Base-by-base conservation (phyloP, 2,113 vertebrate genomes). In the Rhinogobius similis region DNA sequence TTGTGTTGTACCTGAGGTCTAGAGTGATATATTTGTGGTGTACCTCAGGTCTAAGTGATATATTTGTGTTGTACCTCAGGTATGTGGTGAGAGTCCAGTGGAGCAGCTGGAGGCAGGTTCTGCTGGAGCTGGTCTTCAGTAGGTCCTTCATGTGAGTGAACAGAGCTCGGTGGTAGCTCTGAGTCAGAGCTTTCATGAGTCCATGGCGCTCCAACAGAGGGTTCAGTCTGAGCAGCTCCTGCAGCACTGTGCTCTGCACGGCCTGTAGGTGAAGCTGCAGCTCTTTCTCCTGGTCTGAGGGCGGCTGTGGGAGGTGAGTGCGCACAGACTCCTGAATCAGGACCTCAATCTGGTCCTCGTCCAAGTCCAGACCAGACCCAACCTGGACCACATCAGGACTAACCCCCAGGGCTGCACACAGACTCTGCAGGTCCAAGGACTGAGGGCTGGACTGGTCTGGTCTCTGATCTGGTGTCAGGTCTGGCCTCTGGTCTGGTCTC, bases 51-150 rank as follows among this genome's bases (percentile, higher is more conserved):
- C 29, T 5, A 29, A 8, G 9, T 5, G 5, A 36, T 36, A 36
- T 5, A 36, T 8, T 36, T 36, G 32, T 36, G 32, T 36, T 36
- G 32, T 85, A 91, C 91, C 90, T 90, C 64, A 67, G 70, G 52
- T 82, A 90, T 10, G 46, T 41, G 0, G 71, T 12, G 16, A 59
- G 44, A 14, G 65, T 69, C 87, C 88, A 90, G 1, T 65, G 18
- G 20, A 91, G 56, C 62, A 92, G 38, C 20, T 13, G 0, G 2
- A 86, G 64, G 14, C 3, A 39, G 1, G 61, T 62, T 2, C 73
- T 20, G 20, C 50, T 2, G 38, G 76, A 66, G 10, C 43, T 58
- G 58, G 66, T 18, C n/a, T 78, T 65, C 9, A 92, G 73, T 4
- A 90, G 70, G 26, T 36, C 1, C 10, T 65, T 0, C 24, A 92